phyloP scores from a whole-genome alignment of 1,140 invertebrate species.

The Portunus trituberculatus region DNA sequence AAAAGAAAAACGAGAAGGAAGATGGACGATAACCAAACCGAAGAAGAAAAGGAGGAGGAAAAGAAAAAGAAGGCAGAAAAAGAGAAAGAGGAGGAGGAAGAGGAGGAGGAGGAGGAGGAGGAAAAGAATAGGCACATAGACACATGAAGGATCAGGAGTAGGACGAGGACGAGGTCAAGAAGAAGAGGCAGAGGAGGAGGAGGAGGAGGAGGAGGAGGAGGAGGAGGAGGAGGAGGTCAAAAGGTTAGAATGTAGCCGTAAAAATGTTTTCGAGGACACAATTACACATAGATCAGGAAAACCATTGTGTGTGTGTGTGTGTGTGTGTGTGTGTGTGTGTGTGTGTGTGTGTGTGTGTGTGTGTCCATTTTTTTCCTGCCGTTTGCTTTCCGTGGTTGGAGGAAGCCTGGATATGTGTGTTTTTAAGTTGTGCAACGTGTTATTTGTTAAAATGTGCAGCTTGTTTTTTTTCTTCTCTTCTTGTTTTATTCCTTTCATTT shows the following conservation, averaged over 20 bases:
- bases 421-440: background rate
- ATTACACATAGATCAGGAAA: background rate
- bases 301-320: background rate
- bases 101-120: background rate
- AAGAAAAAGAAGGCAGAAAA: background rate
- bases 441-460: too few relatives aligned
- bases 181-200: too few relatives aligned
- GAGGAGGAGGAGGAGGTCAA: background rate
- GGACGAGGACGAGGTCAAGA: background rate
- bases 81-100: background rate
- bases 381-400: background rate
- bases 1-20: too few relatives aligned
- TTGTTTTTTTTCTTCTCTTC: background rate
- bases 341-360: constrained; percentile 20
- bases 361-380: background rate
- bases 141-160: background rate
- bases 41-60: background rate
- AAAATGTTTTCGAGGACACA: background rate
- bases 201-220: background rate
- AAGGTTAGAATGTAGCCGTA: background rate
- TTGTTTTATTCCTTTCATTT: background rate
- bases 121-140: background rate
- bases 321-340: constrained; percentile 18
- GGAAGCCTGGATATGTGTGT: background rate
- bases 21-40: background rate